Base-by-base conservation (phyloP, 1,140 invertebrate genomes). In the Physella acuta region DNA sequence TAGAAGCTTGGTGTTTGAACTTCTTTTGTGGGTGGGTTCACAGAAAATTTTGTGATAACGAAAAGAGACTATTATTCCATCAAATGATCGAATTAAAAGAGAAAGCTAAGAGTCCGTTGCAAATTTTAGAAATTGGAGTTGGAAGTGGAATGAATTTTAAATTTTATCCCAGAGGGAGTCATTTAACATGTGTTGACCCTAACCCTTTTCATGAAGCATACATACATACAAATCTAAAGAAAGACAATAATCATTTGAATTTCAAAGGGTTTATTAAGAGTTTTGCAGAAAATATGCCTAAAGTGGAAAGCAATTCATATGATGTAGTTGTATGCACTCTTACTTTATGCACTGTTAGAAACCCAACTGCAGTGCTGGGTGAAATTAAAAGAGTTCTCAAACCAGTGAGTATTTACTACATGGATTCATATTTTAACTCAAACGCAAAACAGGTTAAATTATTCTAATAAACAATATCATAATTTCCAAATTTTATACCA, bases 81-180 rank as follows among this genome's bases (percentile, higher is more conserved):
- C 49, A 2, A 8, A 37, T 65, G 28, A 1, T n/a, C 3, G 62
- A 65, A 30, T 8, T 65, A 11, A 65, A 31, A 53, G 17, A 65
- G 5, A 52, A 20, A 30, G 3, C 31, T 2, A 8, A n/a, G 49
- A 44, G 4, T 33, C n/a, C 37, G 3, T 65, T 65, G 14, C 3
- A 16, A 5, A 24, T 65, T 65, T 20, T 65, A 53, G 62, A 65
- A 65, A 65, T 65, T 11, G 62, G 62, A n/a, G 31, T 53, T 53
- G 62, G 62, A 30, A 52, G 62, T 53, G 62, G 62, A 11, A n/a
- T 44, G 30, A 65, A 65, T 34, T 65, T 65, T 34, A 31, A 31
- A 3, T 53, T 65, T 53, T 65, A 65, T 53, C 62, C 62, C 17
- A 2, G 53, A 33, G 62, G 62, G 1, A 65, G 44, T 1, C 2